These are phyloP conservation scores for Pungitius pungitius DNA, from an alignment of 2,113 vertebrate species.

Conservation along the genomic window DNA sequence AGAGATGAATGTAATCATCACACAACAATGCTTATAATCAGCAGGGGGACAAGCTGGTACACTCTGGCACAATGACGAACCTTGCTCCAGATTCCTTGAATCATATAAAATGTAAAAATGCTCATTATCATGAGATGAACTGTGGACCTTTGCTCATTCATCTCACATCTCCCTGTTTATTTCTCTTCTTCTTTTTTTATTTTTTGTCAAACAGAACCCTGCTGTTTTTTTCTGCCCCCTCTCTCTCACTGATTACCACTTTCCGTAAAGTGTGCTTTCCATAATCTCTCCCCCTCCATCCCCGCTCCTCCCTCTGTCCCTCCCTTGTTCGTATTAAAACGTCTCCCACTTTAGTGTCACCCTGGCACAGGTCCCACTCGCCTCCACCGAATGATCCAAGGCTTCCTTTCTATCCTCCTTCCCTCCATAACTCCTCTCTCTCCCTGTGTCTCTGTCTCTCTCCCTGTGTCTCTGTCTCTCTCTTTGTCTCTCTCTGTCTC, in stretches of 20 bases:
- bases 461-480: background rate
- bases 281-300: constrained; percentile 6
- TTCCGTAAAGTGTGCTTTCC: constrained; percentile 32
- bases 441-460: background rate
- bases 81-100: constrained; percentile 48
- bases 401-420: constrained; percentile 36
- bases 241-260: constrained; percentile 26
- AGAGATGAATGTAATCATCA: constrained; percentile 60
- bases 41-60: constrained; percentile 37
- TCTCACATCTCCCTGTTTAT: constrained; percentile 18
- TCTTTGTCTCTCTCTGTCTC: constrained; percentile 14
- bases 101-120: constrained; percentile 27
- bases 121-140: constrained; percentile 42
- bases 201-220: constrained; percentile 26
- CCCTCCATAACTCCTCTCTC: constrained; percentile 26
- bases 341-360: constrained; percentile 36
- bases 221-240: constrained; percentile 7
- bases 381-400: constrained; percentile 47
- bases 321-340: constrained; percentile 60
- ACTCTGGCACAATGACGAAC: constrained; percentile 30
- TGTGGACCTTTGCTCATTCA: constrained; percentile 24
- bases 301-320: constrained; percentile 24
- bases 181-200: constrained; percentile 11
- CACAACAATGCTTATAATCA: constrained; percentile 60
- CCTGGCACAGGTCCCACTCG: constrained; percentile 51